phyloP scores from a whole-genome alignment of 2,113 vertebrate species.

The Tupaia chinensis region DNA sequence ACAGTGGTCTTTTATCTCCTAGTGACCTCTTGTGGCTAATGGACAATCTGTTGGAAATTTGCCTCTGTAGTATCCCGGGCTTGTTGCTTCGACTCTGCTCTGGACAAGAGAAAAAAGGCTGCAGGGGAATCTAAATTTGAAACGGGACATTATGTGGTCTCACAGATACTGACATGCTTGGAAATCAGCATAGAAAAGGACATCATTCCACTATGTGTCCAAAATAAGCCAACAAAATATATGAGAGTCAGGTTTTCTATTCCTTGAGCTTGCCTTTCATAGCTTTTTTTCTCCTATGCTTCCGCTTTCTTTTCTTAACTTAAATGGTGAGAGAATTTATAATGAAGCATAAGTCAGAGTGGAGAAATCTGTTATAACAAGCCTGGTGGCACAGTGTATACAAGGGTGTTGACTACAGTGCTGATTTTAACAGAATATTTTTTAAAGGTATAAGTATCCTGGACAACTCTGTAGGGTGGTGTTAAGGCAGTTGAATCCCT shows the following conservation, averaged over 20 bases:
- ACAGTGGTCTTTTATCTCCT: neutral
- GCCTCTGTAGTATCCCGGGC: neutral
- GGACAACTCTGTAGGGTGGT: no score
- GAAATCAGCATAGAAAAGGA: neutral
- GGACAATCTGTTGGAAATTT: neutral
- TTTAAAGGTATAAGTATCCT: neutral
- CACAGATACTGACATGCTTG: neutral
- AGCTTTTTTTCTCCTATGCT: neutral
- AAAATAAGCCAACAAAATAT: neutral
- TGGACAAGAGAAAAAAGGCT: neutral
- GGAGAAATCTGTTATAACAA: neutral
- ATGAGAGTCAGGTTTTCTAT: neutral
- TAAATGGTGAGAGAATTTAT: neutral
- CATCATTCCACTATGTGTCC: neutral
- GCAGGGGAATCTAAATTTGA: neutral
- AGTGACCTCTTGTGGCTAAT: constrained; percentile 52
- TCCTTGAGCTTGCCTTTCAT: neutral
- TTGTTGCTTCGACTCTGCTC: neutral
- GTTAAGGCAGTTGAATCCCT: no score
- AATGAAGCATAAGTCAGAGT: neutral
- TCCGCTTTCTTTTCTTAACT: neutral
- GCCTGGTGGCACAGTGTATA: neutral
- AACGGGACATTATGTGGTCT: neutral
- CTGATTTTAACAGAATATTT: neutral
- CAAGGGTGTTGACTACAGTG: neutral